These are phyloP conservation scores for Crenichthys baileyi DNA, from an alignment of 2,797 vertebrate genomes.

Conservation along the genomic window DNA sequence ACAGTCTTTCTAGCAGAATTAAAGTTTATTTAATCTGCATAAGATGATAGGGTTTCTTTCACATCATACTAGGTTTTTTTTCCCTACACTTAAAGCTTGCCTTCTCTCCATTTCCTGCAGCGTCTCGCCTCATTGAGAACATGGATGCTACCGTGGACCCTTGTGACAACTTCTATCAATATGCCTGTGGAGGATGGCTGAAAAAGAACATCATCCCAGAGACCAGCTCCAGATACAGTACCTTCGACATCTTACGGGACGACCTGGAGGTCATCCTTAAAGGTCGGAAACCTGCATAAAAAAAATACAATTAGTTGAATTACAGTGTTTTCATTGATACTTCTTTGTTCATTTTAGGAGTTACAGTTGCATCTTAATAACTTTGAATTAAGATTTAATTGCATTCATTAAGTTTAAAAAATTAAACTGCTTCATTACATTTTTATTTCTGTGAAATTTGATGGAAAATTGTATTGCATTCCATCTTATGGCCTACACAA, in stretches of 20 bases:
- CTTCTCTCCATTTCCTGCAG: conserved; percentile 68
- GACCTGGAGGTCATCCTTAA: conserved; percentile 93
- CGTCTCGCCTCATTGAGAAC: conserved; percentile 92
- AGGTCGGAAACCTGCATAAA: conserved; percentile 78
- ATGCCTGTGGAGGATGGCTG: conserved; percentile 94
- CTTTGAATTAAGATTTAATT: no score
- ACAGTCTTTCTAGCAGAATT: not conserved
- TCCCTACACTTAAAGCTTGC: not conserved
- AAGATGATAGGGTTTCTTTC: not conserved
- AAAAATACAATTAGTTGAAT: not conserved
- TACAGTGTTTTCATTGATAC: not conserved
- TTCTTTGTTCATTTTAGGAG: not conserved
- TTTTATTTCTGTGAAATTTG: not conserved
- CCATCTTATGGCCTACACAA: not conserved
- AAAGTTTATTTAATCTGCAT: not conserved
- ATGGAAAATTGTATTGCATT: not conserved
- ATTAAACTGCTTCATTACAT: not conserved
- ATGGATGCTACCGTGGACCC: conserved; percentile 88
- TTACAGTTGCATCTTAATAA: not conserved
- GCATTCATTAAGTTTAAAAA: no score
- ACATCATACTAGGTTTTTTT: not conserved
- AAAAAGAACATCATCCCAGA: conserved; percentile 95
- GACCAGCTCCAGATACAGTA: conserved; percentile 93
- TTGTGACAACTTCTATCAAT: conserved; percentile 93
- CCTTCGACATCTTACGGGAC: conserved; percentile 93